Percentiles rank a stretch among this genome's conserved stretches.
Evolutionary conservation across 2,888 invertebrate genomes (phyloP).

Genomic region (Platynereis dumerilii): DNA sequence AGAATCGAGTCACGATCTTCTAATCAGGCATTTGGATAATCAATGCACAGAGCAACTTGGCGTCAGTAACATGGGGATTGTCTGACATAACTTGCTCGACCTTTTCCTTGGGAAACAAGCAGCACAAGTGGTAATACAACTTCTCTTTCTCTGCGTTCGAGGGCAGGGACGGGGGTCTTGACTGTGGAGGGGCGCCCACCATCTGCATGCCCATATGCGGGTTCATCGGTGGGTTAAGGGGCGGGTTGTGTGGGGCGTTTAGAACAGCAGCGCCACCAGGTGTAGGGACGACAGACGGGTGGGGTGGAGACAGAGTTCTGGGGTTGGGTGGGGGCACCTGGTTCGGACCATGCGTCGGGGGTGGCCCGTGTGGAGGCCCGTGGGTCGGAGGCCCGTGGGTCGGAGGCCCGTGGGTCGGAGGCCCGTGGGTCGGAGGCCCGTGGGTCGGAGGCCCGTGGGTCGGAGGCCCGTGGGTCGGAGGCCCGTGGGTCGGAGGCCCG

Average conservation of each 20-base stretch:
- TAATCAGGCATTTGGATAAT: background rate
- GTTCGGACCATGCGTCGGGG: too few species aligned
- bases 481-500: background rate
- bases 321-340: background rate
- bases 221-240: background rate
- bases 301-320: background rate
- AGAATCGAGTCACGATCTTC: too few species aligned
- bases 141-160: slow-evolving; percentile 74
- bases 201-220: background rate
- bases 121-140: slow-evolving; percentile 86
- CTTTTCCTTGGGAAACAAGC: slow-evolving; percentile 88
- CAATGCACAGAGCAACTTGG: slow-evolving; percentile 7
- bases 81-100: slow-evolving; percentile 87
- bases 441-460: background rate
- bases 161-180: slow-evolving; percentile 15
- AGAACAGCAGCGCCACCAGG: background rate
- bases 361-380: too few species aligned
- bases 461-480: background rate
- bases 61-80: slow-evolving; percentile 86
- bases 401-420: background rate
- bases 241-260: background rate
- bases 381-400: too few species aligned
- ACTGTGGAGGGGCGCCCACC: background rate
- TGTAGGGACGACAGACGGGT: background rate
- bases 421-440: background rate